Conservation (phyloP, 1,140 invertebrate genomes). For the Samia ricini region DNA sequence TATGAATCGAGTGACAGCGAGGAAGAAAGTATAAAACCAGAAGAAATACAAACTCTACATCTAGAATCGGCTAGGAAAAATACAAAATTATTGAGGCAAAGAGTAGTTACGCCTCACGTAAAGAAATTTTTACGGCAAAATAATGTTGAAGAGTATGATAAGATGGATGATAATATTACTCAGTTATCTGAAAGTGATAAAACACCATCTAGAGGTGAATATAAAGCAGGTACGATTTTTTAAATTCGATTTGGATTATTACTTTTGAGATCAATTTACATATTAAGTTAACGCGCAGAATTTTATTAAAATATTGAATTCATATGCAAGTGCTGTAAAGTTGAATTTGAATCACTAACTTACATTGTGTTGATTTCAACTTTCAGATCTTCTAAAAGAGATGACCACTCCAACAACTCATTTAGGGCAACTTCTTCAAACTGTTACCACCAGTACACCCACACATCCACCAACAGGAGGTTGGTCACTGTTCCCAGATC, state of each 20-base stretch:
- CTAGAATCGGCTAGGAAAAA: constrained; percentile 43
- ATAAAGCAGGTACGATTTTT: constrained; percentile 33
- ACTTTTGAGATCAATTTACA: no score
- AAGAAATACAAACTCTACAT: constrained; percentile 36
- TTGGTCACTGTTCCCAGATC: constrained; percentile 65
- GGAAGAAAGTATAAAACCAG: constrained; percentile 31
- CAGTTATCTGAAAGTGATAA: constrained; percentile 29
- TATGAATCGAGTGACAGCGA: constrained; percentile 62
- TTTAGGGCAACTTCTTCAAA: constrained; percentile 42
- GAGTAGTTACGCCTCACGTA: constrained; percentile 50
- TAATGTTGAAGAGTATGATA: constrained; percentile 46
- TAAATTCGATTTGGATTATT: no score
- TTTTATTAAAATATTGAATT: no score
- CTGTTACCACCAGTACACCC: constrained; percentile 69
- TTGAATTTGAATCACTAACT: no score
- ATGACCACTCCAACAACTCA: constrained; percentile 59
- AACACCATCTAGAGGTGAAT: constrained; percentile 42
- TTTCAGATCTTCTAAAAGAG: constrained; percentile 47
- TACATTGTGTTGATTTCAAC: not conserved
- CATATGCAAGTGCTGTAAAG: no score
- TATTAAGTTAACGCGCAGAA: not conserved
- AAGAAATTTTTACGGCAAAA: constrained; percentile 51
- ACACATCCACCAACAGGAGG: constrained; percentile 50
- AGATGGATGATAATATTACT: constrained; percentile 35
- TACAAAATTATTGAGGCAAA: constrained; percentile 40